Evolutionary conservation across 2,113 vertebrate genomes (phyloP).

Genomic region (Dromaius novaehollandiae): DNA sequence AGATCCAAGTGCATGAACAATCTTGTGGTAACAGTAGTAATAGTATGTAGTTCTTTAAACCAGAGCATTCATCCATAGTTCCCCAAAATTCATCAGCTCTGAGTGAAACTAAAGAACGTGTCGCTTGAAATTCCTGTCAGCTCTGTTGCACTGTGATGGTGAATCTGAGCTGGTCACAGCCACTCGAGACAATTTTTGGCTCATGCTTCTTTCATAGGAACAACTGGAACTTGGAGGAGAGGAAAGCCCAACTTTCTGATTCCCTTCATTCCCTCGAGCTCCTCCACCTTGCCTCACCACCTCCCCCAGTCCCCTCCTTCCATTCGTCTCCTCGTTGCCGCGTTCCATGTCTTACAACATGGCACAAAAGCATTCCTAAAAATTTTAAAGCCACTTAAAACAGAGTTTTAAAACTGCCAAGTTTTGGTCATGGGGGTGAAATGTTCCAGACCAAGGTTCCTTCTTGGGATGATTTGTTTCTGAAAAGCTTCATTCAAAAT

Average conservation of each 20-base stretch:
- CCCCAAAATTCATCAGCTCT: not conserved
- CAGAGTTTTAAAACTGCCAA: not conserved
- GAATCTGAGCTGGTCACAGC: not conserved
- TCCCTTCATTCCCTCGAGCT: not conserved
- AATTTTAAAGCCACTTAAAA: not conserved
- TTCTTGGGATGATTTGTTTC: not conserved
- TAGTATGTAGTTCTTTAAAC: not conserved
- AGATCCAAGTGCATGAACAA: not conserved
- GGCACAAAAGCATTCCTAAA: not conserved
- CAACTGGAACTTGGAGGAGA: not conserved
- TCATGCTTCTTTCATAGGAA: not conserved
- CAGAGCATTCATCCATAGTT: not conserved
- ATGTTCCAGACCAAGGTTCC: not conserved
- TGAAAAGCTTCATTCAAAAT: not conserved
- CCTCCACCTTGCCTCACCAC: fast-evolving
- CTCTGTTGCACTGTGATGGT: not conserved
- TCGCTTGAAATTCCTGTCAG: not conserved
- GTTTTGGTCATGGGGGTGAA: not conserved
- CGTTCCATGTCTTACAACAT: not conserved
- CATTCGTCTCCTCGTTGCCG: not conserved
- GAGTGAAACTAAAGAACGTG: not conserved
- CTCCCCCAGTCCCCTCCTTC: not conserved
- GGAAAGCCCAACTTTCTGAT: not conserved
- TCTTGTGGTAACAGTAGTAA: not conserved
- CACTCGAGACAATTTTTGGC: not conserved